Base-by-base conservation (phyloP, 2,888 invertebrate species). In the Drosophila subsilvestris region DNA sequence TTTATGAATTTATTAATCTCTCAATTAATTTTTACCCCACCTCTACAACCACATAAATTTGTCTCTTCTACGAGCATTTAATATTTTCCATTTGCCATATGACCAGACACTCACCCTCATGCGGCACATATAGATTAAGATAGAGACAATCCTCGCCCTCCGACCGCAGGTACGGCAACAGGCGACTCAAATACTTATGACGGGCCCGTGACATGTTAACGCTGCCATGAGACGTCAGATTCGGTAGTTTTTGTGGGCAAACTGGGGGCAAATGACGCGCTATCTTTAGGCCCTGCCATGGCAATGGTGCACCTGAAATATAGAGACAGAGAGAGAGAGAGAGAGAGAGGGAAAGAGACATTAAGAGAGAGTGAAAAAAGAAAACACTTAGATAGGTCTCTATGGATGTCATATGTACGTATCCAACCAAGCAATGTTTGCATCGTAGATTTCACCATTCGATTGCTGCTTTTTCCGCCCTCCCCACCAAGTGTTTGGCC, bases 121-220 rank as follows among this genome's bases (percentile, higher is more conserved):
- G 95, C 1, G 98, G 98, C 37, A 97, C 95, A 92, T 97, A 99
- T 74, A 99, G 95, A 92, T 98, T 99, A 89, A 99, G 93, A 91
- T 97, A 97, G 60, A 98, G 93, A 89, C 98, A 99, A 91, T 99
- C 98, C 93, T 96, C 96, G 56, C 94, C 95, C 90, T 96, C 95
- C 62, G 94, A 94, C 75, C 92, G 92, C 58, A 96, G 91, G 92
- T 95, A 96, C 2, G 95, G 94, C 81, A 95, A 93, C 75, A 98
- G 93, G 75, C 95, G 94, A 81, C 94, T 94, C 84, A 98, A 93
- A 90, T 96, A 95, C 79, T 94, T 94, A 89, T 94, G 94, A 45
- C 96, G 93, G n/a, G 94, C 95, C 70, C 94, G 93, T 1, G 95
- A 94, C 79, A 95, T 94, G 17, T 93, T 94, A 62, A 93, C 93